Conservation (phyloP, 1,140 invertebrate genomes). For the Coelopa frigida region DNA sequence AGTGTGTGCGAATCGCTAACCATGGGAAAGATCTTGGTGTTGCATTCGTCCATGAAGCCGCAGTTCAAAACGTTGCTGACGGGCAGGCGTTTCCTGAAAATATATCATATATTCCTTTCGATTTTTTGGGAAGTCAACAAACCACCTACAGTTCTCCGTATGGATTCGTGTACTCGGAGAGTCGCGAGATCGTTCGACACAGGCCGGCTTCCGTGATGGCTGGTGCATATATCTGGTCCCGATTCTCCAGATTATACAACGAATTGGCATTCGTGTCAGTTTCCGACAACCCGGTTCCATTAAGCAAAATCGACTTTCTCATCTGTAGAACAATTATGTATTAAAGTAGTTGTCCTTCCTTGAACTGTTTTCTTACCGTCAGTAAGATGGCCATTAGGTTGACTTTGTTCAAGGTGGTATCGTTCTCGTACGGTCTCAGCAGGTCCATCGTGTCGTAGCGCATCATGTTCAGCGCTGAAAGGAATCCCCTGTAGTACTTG, state of each 20-base stretch:
- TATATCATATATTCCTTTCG: not conserved
- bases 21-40: slow-evolving; percentile 11
- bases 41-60: slow-evolving; percentile 13
- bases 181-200: slow-evolving; percentile 25
- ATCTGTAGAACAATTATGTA: too few relatives aligned
- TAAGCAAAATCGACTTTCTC: too few relatives aligned
- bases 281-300: too few relatives aligned
- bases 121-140: not conserved
- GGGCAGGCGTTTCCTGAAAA: slow-evolving; percentile 8
- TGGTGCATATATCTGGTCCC: slow-evolving; percentile 13
- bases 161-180: slow-evolving; percentile 27
- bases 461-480: slow-evolving; percentile 21
- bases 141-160: slow-evolving; percentile 19
- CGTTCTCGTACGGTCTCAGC: slow-evolving; percentile 25
- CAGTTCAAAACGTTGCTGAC: slow-evolving; percentile 4
- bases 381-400: slow-evolving; percentile 21
- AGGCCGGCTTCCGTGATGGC: slow-evolving; percentile 32
- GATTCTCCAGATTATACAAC: too few relatives aligned
- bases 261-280: not conserved
- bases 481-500: slow-evolving; percentile 23
- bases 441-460: slow-evolving; percentile 20
- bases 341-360: too few relatives aligned
- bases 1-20: not conserved
- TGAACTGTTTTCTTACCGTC: not conserved
- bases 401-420: slow-evolving; percentile 18